Conservation (phyloP, 2,113 vertebrate genomes). For the Bubalus kerabau region DNA sequence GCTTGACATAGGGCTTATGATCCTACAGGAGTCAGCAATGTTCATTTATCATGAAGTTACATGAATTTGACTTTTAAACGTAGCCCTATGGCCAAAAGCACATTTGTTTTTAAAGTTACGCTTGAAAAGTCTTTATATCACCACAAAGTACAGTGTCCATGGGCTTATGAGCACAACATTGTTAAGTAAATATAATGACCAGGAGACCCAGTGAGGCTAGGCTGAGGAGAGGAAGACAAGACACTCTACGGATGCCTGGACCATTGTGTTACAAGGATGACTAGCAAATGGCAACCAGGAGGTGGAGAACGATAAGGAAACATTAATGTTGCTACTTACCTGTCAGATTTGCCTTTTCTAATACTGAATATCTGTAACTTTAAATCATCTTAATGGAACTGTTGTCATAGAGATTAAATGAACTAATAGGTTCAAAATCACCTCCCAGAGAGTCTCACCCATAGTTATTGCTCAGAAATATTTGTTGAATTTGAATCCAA, state of each 20-base stretch:
- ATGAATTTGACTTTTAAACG: neutral
- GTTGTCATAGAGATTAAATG: neutral
- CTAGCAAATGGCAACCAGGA: neutral
- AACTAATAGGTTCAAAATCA: neutral
- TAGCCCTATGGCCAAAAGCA: neutral
- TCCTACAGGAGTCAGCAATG: neutral
- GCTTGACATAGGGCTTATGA: neutral
- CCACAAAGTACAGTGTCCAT: neutral
- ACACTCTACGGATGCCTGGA: neutral
- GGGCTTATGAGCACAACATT: neutral
- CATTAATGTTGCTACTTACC: neutral
- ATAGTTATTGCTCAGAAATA: neutral
- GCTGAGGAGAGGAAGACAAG: neutral
- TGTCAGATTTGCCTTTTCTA: neutral
- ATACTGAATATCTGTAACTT: neutral
- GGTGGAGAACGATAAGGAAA: neutral
- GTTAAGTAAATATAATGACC: neutral
- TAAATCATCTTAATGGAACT: neutral
- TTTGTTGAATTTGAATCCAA: neutral
- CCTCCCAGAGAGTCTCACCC: neutral
- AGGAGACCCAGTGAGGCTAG: neutral
- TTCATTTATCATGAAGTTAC: neutral
- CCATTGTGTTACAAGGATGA: neutral
- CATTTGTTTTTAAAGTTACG: neutral
- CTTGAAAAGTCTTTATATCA: neutral